Percentiles rank a stretch among this genome's conserved stretches.
These are phyloP conservation scores for Brachionus asplanchnoidis DNA, from an alignment of 1,140 invertebrate species.

Conservation along the genomic window DNA sequence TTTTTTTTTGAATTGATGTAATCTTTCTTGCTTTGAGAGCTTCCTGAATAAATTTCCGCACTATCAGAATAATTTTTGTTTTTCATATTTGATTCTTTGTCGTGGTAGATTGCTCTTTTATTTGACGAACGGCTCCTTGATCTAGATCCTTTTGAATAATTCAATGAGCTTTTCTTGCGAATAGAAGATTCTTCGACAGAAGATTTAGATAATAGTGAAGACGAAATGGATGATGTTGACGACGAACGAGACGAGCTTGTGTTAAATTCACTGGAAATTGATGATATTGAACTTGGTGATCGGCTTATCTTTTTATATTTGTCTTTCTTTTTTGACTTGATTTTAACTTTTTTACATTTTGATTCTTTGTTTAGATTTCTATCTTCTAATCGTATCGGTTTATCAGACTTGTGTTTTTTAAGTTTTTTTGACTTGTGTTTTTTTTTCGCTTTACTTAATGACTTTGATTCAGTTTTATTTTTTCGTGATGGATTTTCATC, in stretches of 20 bases:
- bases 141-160: background rate
- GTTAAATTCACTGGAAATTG: background rate
- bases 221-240: background rate
- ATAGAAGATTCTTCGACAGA: background rate
- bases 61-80: background rate
- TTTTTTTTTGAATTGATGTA: background rate
- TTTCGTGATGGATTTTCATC: background rate
- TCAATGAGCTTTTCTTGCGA: background rate
- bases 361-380: background rate
- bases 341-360: background rate
- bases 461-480: background rate
- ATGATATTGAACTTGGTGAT: conserved; percentile 15
- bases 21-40: background rate
- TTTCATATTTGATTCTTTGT: background rate
- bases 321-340: background rate
- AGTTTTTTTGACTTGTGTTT: background rate
- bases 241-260: background rate
- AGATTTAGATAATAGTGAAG: conserved; percentile 14
- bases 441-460: background rate
- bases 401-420: background rate
- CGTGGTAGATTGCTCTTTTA: background rate
- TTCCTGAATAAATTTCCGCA: background rate
- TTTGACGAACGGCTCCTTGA: background rate
- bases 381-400: background rate
- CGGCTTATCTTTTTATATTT: background rate